These are phyloP conservation scores for Ictalurus punctatus DNA, from an alignment of 2,113 vertebrate species.

Conservation along the genomic window DNA sequence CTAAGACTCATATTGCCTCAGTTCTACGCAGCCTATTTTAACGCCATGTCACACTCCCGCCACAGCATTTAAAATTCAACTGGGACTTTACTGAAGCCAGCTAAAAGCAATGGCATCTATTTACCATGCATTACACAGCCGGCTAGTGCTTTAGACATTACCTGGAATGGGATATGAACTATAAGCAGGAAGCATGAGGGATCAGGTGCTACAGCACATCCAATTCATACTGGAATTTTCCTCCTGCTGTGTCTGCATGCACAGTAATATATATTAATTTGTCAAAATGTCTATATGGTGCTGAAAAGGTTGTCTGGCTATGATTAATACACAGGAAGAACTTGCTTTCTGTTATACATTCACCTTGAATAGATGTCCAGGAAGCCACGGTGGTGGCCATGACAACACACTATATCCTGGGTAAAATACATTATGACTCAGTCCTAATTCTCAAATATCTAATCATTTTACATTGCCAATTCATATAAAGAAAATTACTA, in stretches of 20 bases:
- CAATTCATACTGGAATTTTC: slow-evolving; percentile 26
- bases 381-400: slow-evolving; percentile 50
- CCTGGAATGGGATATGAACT: slow-evolving; percentile 54
- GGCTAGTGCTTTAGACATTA: slow-evolving; percentile 54
- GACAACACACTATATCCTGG: slow-evolving; percentile 31
- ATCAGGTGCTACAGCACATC: slow-evolving; percentile 42
- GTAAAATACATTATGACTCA: slow-evolving; percentile 8
- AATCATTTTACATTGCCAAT: neutral
- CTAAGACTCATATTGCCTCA: slow-evolving; percentile 60
- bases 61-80: slow-evolving; percentile 66
- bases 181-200: slow-evolving; percentile 39
- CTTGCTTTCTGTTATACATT: slow-evolving; percentile 64
- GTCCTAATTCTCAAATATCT: neutral
- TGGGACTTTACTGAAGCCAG: slow-evolving; percentile 63
- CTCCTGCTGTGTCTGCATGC: slow-evolving; percentile 34
- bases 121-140: slow-evolving; percentile 61
- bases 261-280: slow-evolving; percentile 52
- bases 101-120: slow-evolving; percentile 65
- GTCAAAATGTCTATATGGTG: slow-evolving; percentile 57
- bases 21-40: slow-evolving; percentile 59
- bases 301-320: slow-evolving; percentile 60
- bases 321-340: slow-evolving; percentile 61
- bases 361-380: slow-evolving; percentile 29
- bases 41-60: slow-evolving; percentile 58
- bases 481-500: neutral